Conservation (phyloP, 2,888 invertebrate species). For the Nephrotoma flavescens region DNA sequence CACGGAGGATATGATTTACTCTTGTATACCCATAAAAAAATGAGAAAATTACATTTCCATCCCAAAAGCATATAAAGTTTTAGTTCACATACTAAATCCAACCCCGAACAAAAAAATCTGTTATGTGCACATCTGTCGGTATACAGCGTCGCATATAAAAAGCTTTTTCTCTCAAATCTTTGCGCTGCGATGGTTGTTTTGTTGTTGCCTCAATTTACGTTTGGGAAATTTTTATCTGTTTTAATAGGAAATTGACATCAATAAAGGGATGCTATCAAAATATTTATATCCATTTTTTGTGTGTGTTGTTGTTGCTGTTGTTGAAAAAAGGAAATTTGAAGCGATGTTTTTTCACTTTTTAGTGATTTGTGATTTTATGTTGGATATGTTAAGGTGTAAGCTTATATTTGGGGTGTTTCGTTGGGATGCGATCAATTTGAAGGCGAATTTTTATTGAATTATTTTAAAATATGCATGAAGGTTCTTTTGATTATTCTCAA, state of each 20-base stretch:
- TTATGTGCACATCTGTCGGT: neutral
- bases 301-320: neutral
- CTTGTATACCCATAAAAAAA: neutral
- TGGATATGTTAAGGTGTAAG: neutral
- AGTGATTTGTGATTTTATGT: neutral
- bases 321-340: conserved; percentile 4
- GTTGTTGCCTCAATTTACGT: conserved; percentile 3
- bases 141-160: neutral
- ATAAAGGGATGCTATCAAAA: conserved; percentile 5
- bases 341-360: neutral
- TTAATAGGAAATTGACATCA: conserved; percentile 5
- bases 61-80: neutral
- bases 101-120: neutral
- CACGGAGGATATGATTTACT: neutral
- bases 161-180: neutral
- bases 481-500: too few relatives aligned
- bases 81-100: neutral
- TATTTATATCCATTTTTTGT: neutral
- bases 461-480: neutral
- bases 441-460: neutral
- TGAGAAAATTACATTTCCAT: neutral
- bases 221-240: conserved; percentile 5
- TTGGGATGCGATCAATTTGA: neutral
- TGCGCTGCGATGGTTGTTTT: neutral
- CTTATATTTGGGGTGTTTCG: neutral